Conservation (phyloP, 1,140 invertebrate genomes). For the Euwallacea fornicatus region DNA sequence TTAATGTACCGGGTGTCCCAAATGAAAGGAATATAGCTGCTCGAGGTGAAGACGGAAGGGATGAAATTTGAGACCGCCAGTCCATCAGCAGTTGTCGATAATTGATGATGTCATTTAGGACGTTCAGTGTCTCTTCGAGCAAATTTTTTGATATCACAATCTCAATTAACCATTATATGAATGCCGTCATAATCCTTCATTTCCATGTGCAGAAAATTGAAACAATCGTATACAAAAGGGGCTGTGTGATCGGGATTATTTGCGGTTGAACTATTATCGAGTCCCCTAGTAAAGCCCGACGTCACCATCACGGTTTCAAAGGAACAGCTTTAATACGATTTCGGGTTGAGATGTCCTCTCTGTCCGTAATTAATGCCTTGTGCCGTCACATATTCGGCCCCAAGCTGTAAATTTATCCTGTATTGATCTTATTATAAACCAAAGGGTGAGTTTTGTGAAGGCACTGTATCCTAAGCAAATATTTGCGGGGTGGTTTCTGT, state of each 20-base stretch:
- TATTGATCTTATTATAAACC: slow-evolving; percentile 8
- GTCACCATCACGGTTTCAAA: slow-evolving; percentile 3
- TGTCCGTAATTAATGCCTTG: slow-evolving; percentile 17
- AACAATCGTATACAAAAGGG: not conserved
- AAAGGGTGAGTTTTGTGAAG: not conserved
- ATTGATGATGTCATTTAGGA: too few relatives aligned
- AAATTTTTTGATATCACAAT: too few relatives aligned
- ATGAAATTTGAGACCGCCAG: too few relatives aligned
- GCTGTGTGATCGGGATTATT: not conserved
- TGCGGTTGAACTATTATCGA: slow-evolving; percentile 2
- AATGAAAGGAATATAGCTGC: too few relatives aligned
- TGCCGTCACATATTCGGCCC: slow-evolving; percentile 18
- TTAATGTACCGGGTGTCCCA: too few relatives aligned
- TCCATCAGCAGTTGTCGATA: too few relatives aligned
- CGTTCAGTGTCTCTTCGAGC: too few relatives aligned
- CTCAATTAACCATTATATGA: not conserved
- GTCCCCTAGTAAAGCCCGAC: not conserved
- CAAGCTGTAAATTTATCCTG: slow-evolving; percentile 9
- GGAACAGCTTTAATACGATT: slow-evolving; percentile 18
- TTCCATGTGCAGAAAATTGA: too few relatives aligned
- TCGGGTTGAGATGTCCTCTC: slow-evolving; percentile 13
- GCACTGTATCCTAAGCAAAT: not conserved
- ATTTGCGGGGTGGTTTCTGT: not conserved
- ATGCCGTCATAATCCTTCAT: not conserved
- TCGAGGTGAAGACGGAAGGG: too few relatives aligned